Evolutionary conservation across 2,797 vertebrate species (phyloP).

Genomic region (Molothrus aeneus): DNA sequence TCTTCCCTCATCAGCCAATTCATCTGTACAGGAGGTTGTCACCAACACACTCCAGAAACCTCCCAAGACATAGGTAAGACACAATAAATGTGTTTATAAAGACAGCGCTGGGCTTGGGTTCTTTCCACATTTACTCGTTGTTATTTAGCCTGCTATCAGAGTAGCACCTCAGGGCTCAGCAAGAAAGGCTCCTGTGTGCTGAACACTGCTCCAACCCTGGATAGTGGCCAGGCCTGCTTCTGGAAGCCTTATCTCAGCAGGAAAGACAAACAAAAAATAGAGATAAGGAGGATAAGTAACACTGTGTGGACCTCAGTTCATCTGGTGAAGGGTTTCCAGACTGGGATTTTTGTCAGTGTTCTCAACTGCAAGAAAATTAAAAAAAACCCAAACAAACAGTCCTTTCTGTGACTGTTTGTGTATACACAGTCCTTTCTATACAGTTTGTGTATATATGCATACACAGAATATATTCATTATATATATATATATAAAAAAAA

Average conservation of each 20-base stretch:
- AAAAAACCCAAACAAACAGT: too few species aligned
- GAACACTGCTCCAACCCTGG: not conserved
- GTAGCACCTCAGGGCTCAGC: accelerated
- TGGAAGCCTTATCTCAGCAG: not conserved
- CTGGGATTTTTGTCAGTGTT: not conserved
- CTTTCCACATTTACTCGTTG: not conserved
- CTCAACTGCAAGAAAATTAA: not conserved
- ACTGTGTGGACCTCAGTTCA: not conserved
- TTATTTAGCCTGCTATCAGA: not conserved
- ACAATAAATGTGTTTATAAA: not conserved
- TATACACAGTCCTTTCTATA: not conserved
- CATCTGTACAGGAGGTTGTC: not conserved
- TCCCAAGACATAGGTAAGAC: not conserved
- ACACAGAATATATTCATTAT: not conserved
- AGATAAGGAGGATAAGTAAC: not conserved
- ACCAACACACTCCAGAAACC: not conserved
- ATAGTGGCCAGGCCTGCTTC: not conserved
- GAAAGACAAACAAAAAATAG: not conserved
- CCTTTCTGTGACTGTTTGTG: too few species aligned
- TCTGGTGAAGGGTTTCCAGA: not conserved
- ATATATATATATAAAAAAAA: not conserved
- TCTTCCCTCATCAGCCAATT: not conserved
- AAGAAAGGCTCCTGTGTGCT: not conserved
- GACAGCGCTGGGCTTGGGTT: not conserved
- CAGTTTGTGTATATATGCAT: not conserved